phyloP scores from a whole-genome alignment of 2,113 vertebrate genomes.

The Benitochromis conjunctus region DNA sequence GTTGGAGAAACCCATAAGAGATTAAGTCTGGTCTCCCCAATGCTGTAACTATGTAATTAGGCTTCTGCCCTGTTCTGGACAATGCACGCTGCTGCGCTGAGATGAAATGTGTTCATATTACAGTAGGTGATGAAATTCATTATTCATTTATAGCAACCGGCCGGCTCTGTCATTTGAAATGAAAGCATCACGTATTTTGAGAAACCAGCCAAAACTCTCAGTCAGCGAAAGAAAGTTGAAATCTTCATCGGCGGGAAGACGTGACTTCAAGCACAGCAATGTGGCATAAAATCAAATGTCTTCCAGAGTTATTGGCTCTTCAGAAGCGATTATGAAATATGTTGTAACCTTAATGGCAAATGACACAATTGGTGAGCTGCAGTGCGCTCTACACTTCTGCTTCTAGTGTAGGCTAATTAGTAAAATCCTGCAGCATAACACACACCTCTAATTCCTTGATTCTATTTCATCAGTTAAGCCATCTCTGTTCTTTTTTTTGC shows the following conservation, averaged over 20 bases:
- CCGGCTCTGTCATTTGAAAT: constrained; percentile 26
- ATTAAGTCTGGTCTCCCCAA: constrained; percentile 36
- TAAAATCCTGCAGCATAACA: background rate
- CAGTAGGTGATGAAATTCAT: constrained; percentile 62
- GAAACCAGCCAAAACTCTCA: background rate
- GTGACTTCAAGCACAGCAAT: background rate
- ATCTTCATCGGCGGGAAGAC: background rate
- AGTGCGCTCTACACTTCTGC: background rate
- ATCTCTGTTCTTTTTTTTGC: background rate
- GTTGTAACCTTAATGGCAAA: background rate
- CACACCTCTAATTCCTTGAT: background rate
- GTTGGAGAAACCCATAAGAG: constrained; percentile 48
- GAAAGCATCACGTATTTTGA: background rate
- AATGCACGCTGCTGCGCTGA: background rate
- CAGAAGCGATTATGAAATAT: background rate
- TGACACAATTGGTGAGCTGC: background rate
- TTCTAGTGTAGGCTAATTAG: background rate
- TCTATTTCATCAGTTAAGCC: background rate
- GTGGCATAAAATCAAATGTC: background rate
- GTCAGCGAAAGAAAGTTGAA: background rate
- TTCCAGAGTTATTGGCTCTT: background rate
- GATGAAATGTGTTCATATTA: constrained; percentile 37
- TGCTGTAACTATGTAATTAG: constrained; percentile 42
- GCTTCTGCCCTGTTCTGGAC: constrained; percentile 40
- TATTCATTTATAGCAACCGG: constrained; percentile 50